A percentile compares a stretch with the other conserved stretches of the same genome.
phyloP scores from a whole-genome alignment of 30 jellyfish, hydroid and myxozoan species.

The Aurelia sp. region DNA sequence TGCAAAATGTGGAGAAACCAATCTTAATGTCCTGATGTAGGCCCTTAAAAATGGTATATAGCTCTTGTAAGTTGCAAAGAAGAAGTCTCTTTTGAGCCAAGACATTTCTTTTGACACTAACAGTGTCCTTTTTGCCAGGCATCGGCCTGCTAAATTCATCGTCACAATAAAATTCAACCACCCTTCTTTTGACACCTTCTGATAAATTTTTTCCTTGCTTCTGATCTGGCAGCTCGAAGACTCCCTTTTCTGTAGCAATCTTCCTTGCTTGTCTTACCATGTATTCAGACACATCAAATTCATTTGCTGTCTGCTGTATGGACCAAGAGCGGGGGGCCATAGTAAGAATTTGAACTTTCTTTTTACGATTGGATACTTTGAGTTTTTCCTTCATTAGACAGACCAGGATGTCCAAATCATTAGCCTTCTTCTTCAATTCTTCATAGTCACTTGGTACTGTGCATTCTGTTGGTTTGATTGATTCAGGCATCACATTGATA shows the following conservation, averaged over 20 bases:
- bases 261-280: slow-evolving; percentile 42
- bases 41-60: slow-evolving; percentile 43
- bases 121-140: slow-evolving; percentile 77
- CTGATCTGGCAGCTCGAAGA: slow-evolving; percentile 33
- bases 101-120: slow-evolving; percentile 52
- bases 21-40: slow-evolving; percentile 44
- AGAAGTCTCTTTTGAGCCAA: slow-evolving; percentile 58
- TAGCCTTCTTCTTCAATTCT: slow-evolving; percentile 35
- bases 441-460: not conserved
- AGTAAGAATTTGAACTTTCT: slow-evolving; percentile 62
- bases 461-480: not conserved
- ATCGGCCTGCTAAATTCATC: slow-evolving; percentile 63
- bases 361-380: slow-evolving; percentile 22
- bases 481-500: slow-evolving; percentile 34
- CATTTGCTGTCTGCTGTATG: slow-evolving; percentile 5
- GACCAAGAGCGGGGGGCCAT: slow-evolving; percentile 73
- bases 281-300: slow-evolving; percentile 53
- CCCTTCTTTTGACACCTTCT: slow-evolving; percentile 6
- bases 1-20: slow-evolving; percentile 79
- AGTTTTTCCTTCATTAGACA: slow-evolving; percentile 36
- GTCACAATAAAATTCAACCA: slow-evolving; percentile 23
- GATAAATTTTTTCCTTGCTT: slow-evolving; percentile 15
- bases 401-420: slow-evolving; percentile 35
- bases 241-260: slow-evolving; percentile 32
- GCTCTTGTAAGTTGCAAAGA: slow-evolving; percentile 53